phyloP scores from a whole-genome alignment of 2,797 vertebrate genomes.

The Graptemys geographica region DNA sequence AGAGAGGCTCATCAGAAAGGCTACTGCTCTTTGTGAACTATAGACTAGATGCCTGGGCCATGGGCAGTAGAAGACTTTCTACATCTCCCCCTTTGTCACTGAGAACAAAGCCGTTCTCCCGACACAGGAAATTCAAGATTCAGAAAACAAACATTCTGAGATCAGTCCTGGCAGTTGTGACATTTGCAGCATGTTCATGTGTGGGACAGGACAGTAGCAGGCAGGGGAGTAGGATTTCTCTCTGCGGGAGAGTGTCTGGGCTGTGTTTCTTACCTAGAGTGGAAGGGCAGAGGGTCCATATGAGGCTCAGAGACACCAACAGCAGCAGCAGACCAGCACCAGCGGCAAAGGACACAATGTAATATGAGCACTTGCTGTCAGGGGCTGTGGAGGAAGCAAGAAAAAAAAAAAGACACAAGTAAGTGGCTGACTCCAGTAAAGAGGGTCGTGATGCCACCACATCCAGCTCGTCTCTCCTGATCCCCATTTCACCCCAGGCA shows the following conservation, averaged over 20 bases:
- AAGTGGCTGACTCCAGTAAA: neutral
- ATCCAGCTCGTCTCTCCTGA: neutral
- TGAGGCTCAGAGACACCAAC: neutral
- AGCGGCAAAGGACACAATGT: neutral
- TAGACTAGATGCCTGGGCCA: neutral
- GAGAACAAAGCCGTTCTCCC: neutral
- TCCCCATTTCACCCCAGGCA: neutral
- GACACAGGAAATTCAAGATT: neutral
- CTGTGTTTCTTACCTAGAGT: neutral
- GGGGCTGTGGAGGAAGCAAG: neutral
- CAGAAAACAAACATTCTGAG: neutral
- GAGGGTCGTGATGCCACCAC: neutral
- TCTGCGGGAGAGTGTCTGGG: rapidly evolving
- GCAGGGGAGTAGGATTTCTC: neutral
- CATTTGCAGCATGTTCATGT: neutral
- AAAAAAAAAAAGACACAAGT: neutral
- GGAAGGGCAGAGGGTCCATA: neutral
- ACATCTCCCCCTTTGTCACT: neutral
- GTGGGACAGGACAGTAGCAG: neutral
- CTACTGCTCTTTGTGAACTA: neutral
- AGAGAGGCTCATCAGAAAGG: neutral
- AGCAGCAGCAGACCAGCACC: neutral
- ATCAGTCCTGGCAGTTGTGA: neutral
- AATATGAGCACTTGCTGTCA: neutral
- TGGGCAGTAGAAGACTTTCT: neutral